Base-by-base conservation (phyloP, 2,888 invertebrate species). In the Pseudococcus viburni region DNA sequence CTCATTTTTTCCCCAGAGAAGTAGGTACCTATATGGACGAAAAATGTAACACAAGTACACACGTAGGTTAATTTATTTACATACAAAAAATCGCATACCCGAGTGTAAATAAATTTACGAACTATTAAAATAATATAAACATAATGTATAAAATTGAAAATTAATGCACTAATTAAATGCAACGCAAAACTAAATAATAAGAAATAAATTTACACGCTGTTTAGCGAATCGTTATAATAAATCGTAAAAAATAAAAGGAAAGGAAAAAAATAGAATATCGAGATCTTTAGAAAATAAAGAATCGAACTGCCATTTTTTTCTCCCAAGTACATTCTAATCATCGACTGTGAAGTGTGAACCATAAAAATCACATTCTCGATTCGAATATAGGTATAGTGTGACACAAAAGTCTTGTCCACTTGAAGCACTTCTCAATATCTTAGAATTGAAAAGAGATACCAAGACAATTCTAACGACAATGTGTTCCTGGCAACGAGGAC, bases 331-430 rank as follows among this genome's bases (percentile, higher is more conserved):
- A 59, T 59, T 59, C 59, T 59, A 59, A 59, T 59, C 19, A 59
- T 59, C 11, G 59, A 19, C 59, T 19, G 19, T 59, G 19, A 59
- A n/a, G 59, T 59, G 33, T 7, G 26, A 73, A 73, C 12, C 68
- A 33, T 73, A 73, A 73, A 73, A 73, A 73, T 73, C 33, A 73
- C 33, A 73, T 73, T 73, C 68, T 73, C 68, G 26, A 73, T 15
- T 22, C 22, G 68, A 73, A 73, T 11, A 33, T 6, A 9, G 15
- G 12, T 33, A 33, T n/a, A 68, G 11, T 11, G 12, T 3, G 68
- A n/a, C n/a, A n/a, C n/a, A n/a, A n/a, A n/a, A n/a, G n/a, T n/a
- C n/a, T n/a, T n/a, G n/a, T n/a, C n/a, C n/a, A n/a, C n/a, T n/a
- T n/a, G n/a, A n/a, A n/a, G n/a, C n/a, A n/a, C n/a, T n/a, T n/a